Evolutionary conservation across 2,113 vertebrate species (phyloP).

Genomic region (Mugil cephalus): DNA sequence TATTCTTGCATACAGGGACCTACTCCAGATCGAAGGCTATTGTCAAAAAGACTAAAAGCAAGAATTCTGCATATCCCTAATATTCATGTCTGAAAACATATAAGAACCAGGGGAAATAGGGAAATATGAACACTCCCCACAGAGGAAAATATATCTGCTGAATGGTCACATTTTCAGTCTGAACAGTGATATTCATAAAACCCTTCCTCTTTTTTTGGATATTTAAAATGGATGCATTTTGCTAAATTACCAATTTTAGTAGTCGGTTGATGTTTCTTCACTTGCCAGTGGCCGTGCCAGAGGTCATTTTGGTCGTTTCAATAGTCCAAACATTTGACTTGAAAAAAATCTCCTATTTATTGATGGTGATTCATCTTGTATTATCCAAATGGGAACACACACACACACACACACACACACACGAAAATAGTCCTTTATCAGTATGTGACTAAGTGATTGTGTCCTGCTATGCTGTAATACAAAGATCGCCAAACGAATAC

Average conservation of each 20-base stretch:
- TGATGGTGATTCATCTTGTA: constrained; percentile 5
- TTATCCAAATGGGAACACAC: constrained; percentile 22
- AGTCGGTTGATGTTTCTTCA: not conserved
- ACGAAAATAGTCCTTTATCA: constrained; percentile 36
- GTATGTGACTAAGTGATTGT: constrained; percentile 45
- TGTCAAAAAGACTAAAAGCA: not conserved
- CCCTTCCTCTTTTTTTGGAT: not conserved
- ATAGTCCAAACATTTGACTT: not conserved
- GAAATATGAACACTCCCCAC: constrained; percentile 5
- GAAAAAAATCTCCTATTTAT: not conserved
- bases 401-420: constrained; percentile 35
- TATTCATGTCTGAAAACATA: constrained; percentile 2
- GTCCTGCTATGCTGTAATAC: constrained; percentile 61
- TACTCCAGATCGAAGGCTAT: not conserved
- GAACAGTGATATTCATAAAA: not conserved
- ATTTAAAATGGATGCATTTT: not conserved
- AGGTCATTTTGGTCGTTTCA: not conserved
- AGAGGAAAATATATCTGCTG: constrained; percentile 2
- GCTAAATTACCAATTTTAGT: not conserved
- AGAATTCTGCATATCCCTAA: not conserved
- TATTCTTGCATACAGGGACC: not conserved
- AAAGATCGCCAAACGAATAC: constrained; percentile 73
- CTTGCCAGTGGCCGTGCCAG: no score
- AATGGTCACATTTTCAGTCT: not conserved
- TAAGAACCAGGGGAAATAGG: no score